A percentile compares a stretch with the other conserved stretches of the same genome.
phyloP scores from a whole-genome alignment of 2,888 invertebrate species.

The Acrocyrtus sp. region DNA sequence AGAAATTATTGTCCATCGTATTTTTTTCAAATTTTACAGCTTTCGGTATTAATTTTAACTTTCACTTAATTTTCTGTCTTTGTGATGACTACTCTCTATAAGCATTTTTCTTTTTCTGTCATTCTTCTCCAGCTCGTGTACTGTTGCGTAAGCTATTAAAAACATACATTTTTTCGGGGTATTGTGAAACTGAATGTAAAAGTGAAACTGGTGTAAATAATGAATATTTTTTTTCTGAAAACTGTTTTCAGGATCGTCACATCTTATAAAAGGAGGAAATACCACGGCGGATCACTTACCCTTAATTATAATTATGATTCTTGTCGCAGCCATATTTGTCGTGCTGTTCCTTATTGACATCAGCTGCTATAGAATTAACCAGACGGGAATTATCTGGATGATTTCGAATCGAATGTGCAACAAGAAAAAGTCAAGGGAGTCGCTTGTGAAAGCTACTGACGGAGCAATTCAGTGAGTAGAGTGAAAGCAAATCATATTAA shows the following conservation, averaged over 20 bases:
- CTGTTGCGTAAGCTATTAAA: neutral
- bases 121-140: no score
- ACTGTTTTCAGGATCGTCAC: constrained; percentile 23
- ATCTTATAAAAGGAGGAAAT: constrained; percentile 24
- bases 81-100: no score
- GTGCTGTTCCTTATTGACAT: constrained; percentile 81
- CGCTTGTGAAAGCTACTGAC: constrained; percentile 45
- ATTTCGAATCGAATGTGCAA: constrained; percentile 43
- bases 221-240: no score
- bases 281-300: constrained; percentile 73
- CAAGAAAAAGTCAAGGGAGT: constrained; percentile 47
- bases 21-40: no score
- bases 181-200: no score
- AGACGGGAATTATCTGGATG: constrained; percentile 66
- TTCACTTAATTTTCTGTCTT: no score
- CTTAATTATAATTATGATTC: constrained; percentile 83
- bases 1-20: no score
- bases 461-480: constrained; percentile 39
- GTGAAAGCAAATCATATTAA: neutral
- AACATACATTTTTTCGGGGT: neutral
- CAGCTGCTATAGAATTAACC: constrained; percentile 78
- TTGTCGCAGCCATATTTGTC: constrained; percentile 79
- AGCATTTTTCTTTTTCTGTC: no score
- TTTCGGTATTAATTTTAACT: no score
- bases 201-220: neutral